Percentiles rank a stretch among this genome's conserved stretches.
These are phyloP conservation scores for Pollimyrus isidori DNA, from an alignment of 2,113 vertebrate genomes.

Conservation along the genomic window DNA sequence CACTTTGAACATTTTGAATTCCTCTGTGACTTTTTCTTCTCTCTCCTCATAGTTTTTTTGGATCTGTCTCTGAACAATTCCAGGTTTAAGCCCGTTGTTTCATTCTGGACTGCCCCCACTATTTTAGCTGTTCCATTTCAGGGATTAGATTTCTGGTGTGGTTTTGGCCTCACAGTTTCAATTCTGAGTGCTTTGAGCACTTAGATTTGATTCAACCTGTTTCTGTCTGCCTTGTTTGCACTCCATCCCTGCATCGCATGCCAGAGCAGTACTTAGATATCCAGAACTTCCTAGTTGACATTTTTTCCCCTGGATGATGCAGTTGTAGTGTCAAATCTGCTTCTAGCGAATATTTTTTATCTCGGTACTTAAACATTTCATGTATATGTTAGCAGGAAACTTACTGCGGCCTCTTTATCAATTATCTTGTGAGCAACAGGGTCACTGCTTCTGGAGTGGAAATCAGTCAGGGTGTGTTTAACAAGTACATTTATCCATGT, in stretches of 20 bases:
- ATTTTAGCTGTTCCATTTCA: background rate
- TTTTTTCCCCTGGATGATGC: background rate
- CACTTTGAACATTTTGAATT: constrained; percentile 51
- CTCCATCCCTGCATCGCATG: background rate
- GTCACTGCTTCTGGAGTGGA: background rate
- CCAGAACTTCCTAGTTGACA: background rate
- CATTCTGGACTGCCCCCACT: background rate
- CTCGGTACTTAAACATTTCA: background rate
- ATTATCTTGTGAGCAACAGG: background rate
- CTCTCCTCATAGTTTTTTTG: constrained; percentile 45
- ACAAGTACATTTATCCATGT: background rate
- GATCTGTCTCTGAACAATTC: constrained; percentile 23
- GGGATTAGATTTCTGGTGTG: background rate
- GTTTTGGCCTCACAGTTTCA: background rate
- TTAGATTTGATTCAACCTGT: background rate
- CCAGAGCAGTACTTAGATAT: background rate
- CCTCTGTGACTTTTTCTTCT: constrained; percentile 47
- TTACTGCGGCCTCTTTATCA: background rate
- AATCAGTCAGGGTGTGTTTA: background rate
- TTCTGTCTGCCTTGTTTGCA: background rate
- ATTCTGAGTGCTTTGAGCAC: background rate
- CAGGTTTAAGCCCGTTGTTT: background rate
- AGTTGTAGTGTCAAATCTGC: background rate
- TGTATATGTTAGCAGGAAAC: background rate
- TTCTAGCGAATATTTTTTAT: background rate